phyloP scores from a whole-genome alignment of 2,797 vertebrate genomes.

The Chelidonichthys spinosus region DNA sequence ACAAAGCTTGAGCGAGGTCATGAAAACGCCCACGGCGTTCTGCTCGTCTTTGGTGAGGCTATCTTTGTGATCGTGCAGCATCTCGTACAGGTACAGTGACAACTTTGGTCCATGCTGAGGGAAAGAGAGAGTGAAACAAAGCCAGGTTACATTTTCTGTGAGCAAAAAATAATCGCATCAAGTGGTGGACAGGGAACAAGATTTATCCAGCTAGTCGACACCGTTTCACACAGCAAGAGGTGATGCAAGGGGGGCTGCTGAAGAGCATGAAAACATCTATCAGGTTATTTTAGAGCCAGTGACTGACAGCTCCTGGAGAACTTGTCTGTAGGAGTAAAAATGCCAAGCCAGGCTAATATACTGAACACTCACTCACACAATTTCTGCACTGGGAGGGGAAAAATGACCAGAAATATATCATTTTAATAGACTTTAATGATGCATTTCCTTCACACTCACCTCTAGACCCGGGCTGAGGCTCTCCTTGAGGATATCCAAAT shows the following conservation, averaged over 20 bases:
- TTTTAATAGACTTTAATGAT: not conserved
- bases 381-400: not conserved
- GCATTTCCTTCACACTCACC: constrained; percentile 78
- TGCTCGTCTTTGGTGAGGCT: constrained; percentile 89
- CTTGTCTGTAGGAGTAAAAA: constrained; percentile 8
- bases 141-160: not conserved
- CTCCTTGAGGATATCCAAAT: constrained; percentile 94
- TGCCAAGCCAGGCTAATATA: constrained; percentile 14
- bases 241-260: constrained; percentile 1
- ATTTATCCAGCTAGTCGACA: constrained; percentile 1
- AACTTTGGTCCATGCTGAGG: constrained; percentile 94
- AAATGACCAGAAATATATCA: not conserved
- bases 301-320: constrained; percentile 18
- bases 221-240: not conserved
- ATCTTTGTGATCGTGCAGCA: constrained; percentile 91
- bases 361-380: not conserved
- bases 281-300: constrained; percentile 23
- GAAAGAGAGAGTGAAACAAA: not conserved
- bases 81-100: constrained; percentile 92
- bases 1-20: constrained; percentile 91
- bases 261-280: constrained; percentile 31
- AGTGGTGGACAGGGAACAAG: constrained; percentile 19
- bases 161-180: too few relatives aligned
- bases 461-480: constrained; percentile 92
- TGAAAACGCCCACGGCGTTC: constrained; percentile 84